Evolutionary conservation across 1,140 invertebrate species (phyloP), one percentile per base, ranked within the genome.

Genomic region (Drosophila ananassae): DNA sequence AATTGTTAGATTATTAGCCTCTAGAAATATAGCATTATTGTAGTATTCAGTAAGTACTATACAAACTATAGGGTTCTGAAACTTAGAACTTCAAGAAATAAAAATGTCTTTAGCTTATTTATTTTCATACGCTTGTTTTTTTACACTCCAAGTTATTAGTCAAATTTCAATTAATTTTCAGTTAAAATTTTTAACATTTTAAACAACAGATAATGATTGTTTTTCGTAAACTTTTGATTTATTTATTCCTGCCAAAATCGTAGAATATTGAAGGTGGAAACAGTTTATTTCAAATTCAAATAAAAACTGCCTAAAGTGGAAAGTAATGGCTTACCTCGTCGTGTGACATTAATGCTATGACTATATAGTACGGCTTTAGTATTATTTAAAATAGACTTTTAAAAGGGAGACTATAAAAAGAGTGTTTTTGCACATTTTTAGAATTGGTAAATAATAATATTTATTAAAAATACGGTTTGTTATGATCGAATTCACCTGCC

Each of bases 401-500:
- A 28, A 17, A 1, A 0, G 17, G 1, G 17, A 17, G 17, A n/a
- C 9, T 17, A 13, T 41, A n/a, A 2, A 6, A 41, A 41, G 39
- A 12, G 6, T 2, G n/a, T 21, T 44, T 44, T 13, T 5, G 6
- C 4, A 12, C 41, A 17, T 12, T n/a, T 41, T 41, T 41, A 41
- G 10, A 2, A n/a, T 13, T 41, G 13, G n/a, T 17, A 46, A 46
- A 46, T 46, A 21, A 8, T 0, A 46, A 46, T 21, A 22, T 46
- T 46, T 41, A 13, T 41, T 8, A 10, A 22, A 48, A 39, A 44
- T 21, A 21, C 10, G 17, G 41, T 17, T 41, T n/a, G 30, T 51
- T 30, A 25, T 68, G 62, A 39, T 68, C 41, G 24, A 13, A 24
- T 32, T 17, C 46, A 9, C 32, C 34, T 32, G 5, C 12, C 46